These are phyloP conservation scores for Gyps fulvus DNA, from an alignment of 2,113 vertebrate species.

Conservation along the genomic window DNA sequence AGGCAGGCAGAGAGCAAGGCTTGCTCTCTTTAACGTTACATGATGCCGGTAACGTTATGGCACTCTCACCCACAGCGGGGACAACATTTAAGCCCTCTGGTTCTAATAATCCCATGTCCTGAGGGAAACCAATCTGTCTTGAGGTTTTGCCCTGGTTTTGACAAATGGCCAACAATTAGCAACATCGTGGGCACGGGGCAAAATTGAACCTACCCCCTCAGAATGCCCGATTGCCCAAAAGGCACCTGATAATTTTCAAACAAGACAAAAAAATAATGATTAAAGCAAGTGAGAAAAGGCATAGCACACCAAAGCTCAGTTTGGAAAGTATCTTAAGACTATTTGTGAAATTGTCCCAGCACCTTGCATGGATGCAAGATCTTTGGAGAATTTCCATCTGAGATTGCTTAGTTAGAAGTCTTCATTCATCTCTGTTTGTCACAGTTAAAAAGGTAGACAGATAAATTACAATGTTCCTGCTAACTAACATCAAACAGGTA, in stretches of 20 bases:
- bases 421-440: neutral
- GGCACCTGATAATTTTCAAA: neutral
- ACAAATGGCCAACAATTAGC: neutral
- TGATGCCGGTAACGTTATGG: accelerated
- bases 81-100: neutral
- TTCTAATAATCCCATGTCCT: neutral
- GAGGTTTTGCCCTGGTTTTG: neutral
- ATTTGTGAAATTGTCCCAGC: neutral
- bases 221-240: neutral
- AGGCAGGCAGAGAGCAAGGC: neutral
- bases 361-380: neutral
- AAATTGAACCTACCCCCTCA: neutral
- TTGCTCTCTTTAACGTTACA: neutral
- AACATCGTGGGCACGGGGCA: accelerated
- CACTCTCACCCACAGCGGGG: neutral
- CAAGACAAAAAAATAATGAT: neutral
- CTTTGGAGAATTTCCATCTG: neutral
- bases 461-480: neutral
- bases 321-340: neutral
- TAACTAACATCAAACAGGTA: neutral
- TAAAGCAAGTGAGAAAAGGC: neutral
- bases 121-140: neutral
- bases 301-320: neutral
- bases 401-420: neutral
- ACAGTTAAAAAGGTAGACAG: neutral